phyloP scores from a whole-genome alignment of 1,140 invertebrate genomes.

The Diachasma alloeum region DNA sequence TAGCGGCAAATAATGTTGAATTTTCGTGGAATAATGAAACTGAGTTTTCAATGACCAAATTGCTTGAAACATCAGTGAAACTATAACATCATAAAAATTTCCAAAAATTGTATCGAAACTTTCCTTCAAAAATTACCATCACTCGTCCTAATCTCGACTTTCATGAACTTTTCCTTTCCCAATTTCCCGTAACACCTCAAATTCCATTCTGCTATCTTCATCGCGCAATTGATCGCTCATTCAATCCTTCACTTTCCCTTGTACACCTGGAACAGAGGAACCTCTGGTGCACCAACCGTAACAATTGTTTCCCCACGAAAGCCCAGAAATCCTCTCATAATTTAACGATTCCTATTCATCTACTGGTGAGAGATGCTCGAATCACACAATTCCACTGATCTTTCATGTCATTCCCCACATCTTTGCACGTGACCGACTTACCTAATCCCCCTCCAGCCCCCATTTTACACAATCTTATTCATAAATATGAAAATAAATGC shows the following conservation, averaged over 20 bases:
- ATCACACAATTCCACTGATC: not conserved
- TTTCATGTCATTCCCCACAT: not conserved
- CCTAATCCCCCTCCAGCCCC: not conserved
- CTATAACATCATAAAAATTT: no score
- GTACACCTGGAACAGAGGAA: not conserved
- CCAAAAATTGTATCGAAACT: no score
- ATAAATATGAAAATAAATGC: not conserved
- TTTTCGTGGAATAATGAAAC: no score
- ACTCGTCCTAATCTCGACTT: not conserved
- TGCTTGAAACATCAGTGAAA: no score
- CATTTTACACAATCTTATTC: not conserved
- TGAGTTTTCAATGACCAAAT: no score
- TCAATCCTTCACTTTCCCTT: not conserved
- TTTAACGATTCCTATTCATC: not conserved
- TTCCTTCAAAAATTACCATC: no score
- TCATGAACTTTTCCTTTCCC: not conserved
- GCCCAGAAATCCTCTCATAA: not conserved
- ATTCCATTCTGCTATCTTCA: not conserved
- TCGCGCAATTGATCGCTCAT: not conserved
- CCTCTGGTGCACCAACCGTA: not conserved
- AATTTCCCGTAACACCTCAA: not conserved
- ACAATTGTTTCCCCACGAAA: not conserved
- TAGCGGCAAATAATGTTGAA: no score
- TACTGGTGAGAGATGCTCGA: not conserved
- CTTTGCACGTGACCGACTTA: not conserved